Percentiles rank a stretch among this genome's conserved stretches.
These are phyloP conservation scores for Forbesichthys papilliferus DNA, from an alignment of 2,113 vertebrate genomes.

Conservation along the genomic window DNA sequence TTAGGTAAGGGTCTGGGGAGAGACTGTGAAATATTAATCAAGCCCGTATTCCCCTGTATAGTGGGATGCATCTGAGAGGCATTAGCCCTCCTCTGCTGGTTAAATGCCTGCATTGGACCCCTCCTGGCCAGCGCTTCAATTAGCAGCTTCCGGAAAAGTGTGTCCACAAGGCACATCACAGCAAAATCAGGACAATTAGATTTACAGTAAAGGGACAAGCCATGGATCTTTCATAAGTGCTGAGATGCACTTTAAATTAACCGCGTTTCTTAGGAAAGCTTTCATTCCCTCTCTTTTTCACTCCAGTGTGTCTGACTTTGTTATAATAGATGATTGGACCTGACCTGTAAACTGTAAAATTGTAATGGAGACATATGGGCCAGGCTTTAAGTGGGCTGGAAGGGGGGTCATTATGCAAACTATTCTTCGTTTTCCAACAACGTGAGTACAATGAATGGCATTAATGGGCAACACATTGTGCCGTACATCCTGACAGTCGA, in stretches of 20 bases:
- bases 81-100: conserved; percentile 44
- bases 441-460: conserved; percentile 64
- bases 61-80: conserved; percentile 50
- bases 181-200: conserved; percentile 51
- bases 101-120: conserved; percentile 28
- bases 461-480: conserved; percentile 37
- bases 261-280: conserved; percentile 34
- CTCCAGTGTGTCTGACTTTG: conserved; percentile 29
- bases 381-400: conserved; percentile 18
- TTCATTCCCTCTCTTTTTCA: conserved; percentile 12
- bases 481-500: conserved; percentile 57
- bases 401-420: conserved; percentile 29
- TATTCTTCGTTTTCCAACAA: conserved; percentile 41
- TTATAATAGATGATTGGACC: conserved; percentile 35
- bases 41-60: conserved; percentile 23
- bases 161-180: conserved; percentile 25
- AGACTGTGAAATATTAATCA: conserved; percentile 59
- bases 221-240: conserved; percentile 58
- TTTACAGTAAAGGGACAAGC: conserved; percentile 45
- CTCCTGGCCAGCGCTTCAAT: conserved; percentile 46
- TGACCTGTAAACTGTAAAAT: conserved; percentile 58
- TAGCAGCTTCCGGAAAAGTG: conserved; percentile 42
- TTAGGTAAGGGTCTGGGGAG: conserved; percentile 37
- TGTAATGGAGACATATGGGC: conserved; percentile 32
- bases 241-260: conserved; percentile 55